A percentile compares a stretch with the other conserved stretches of the same genome.
These are phyloP conservation scores for Brachynemurus nebulosus DNA, from an alignment of 2,888 invertebrate genomes.

Conservation along the genomic window DNA sequence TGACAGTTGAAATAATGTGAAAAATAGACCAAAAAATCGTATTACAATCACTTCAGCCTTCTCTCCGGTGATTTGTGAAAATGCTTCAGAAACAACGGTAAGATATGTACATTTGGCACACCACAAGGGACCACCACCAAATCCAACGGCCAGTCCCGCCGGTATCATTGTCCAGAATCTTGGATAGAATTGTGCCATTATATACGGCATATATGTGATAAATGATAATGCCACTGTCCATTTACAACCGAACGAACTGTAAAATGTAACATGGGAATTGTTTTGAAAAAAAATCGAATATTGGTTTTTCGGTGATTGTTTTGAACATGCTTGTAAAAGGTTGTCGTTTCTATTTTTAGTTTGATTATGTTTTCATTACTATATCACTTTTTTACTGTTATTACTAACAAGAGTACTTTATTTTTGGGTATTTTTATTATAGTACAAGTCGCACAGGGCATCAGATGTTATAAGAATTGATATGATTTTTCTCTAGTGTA, in stretches of 20 bases:
- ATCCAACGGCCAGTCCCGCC: slow-evolving; percentile 67
- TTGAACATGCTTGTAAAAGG: no score
- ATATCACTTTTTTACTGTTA: no score
- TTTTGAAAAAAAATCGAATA: no score
- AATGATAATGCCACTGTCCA: slow-evolving; percentile 78
- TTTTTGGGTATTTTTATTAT: no score
- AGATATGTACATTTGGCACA: slow-evolving; percentile 91
- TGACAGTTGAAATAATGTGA: slow-evolving; percentile 93
- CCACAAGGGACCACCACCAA: slow-evolving; percentile 90
- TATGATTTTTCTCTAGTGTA: no score
- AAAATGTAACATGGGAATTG: no score
- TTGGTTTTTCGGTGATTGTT: no score
- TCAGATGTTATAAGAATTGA: no score
- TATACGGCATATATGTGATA: slow-evolving; percentile 82
- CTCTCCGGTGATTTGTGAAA: slow-evolving; percentile 51
- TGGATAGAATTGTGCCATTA: slow-evolving; percentile 81
- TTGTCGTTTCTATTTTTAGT: no score
- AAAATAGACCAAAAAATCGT: slow-evolving; percentile 88
- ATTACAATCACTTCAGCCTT: slow-evolving; percentile 67
- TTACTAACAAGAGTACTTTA: no score
- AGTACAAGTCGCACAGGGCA: no score
- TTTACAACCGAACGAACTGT: slow-evolving; percentile 79
- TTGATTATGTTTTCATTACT: no score
- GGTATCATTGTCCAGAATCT: slow-evolving; percentile 72
- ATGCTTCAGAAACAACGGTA: slow-evolving; percentile 68